Base-by-base conservation (phyloP, 2,797 vertebrate species). In the Prunella strophiata region DNA sequence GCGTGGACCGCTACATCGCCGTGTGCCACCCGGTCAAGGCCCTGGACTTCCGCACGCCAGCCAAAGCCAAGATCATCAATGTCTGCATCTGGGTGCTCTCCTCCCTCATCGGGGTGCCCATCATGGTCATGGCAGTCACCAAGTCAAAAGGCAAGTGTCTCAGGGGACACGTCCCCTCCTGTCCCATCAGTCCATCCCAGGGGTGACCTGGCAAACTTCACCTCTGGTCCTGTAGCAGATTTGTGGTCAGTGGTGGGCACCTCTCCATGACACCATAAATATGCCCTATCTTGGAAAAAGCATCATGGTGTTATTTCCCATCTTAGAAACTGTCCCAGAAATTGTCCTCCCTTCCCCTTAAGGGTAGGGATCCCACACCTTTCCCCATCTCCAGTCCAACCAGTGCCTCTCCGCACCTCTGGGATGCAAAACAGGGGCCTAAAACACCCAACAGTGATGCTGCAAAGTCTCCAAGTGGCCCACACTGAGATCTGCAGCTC, bases 71-170 rank as follows among this genome's bases (percentile, higher is more conserved):
- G 95, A 90, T 99, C 77, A 99, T 99, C 97, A 99, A 99, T 9
- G 98, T 99, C 73, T 99, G 99, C 97, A 99, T 99, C 95, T 99
- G 99, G 99, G 98, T 99, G 89, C 98, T 99, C 79, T 99, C 99
- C 42, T 99, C 99, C 1, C 98, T 98, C 14, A 97, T 99, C 0
- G 99, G 99, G 10, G 98, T 99, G 43, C 99, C 99, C 38, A 98
- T 99, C 94, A 99, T 99, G 99, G 92, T 98, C 91, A 99, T 99
- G 98, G 99, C 99, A 0, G 98, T 99, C 93, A 99, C 99, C 87
- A 98, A 96, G 77, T 93, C 98, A n/a, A 98, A 97, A 96, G 99
- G 99, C 98, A 94, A 98, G 98, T 97, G 94, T 63, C 47, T 32
- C 26, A 9, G 29, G 29, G 47, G 88, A 19, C 13, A 15, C 1